These are phyloP conservation scores for Oscheius sp. DNA, from an alignment of 2,888 invertebrate genomes.

Conservation along the genomic window DNA sequence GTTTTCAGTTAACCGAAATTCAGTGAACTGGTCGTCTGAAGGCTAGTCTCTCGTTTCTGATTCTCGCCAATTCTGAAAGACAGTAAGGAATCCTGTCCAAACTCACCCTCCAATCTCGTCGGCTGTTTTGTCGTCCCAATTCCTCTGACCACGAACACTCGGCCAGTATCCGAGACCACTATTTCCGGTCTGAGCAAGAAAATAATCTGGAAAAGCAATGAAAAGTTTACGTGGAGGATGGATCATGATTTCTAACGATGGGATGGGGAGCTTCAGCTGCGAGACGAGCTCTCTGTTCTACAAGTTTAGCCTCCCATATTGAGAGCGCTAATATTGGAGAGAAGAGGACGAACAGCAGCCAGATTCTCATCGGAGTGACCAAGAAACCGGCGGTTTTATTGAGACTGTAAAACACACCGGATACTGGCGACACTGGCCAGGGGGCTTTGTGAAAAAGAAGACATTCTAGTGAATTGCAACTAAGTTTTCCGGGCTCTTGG, in stretches of 20 bases:
- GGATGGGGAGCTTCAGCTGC: conserved; percentile 16
- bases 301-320: conserved; percentile 20
- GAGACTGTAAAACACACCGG: no score
- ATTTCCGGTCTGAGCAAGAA: conserved; percentile 1
- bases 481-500: no score
- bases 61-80: conserved; percentile 12
- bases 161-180: neutral
- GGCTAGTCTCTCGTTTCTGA: no score
- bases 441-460: no score
- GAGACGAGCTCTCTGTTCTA: neutral
- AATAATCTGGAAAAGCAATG: neutral
- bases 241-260: neutral
- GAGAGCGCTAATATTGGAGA: neutral
- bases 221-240: neutral
- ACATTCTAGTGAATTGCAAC: no score
- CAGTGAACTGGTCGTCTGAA: no score
- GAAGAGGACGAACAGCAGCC: neutral
- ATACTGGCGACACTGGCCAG: no score
- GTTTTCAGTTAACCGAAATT: no score
- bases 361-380: no score
- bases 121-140: neutral
- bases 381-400: no score
- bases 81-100: neutral
- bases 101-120: conserved; percentile 4
- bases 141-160: conserved; percentile 20